phyloP scores from a whole-genome alignment of 2,113 vertebrate species.

The Gadus macrocephalus region DNA sequence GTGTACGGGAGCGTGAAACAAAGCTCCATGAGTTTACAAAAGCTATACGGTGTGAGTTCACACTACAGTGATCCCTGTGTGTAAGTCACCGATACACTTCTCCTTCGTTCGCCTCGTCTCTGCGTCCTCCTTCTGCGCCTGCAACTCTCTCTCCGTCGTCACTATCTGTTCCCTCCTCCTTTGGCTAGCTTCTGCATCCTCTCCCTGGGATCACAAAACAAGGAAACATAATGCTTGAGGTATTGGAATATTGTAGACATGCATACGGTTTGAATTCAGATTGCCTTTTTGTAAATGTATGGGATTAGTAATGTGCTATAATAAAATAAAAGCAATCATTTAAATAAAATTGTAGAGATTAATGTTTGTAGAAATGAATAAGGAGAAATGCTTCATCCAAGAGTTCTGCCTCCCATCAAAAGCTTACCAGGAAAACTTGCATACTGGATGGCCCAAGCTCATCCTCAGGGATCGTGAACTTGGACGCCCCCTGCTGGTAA shows the following conservation, averaged over 20 bases:
- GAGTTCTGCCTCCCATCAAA: background rate
- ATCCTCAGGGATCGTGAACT: constrained; percentile 39
- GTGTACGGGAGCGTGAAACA: constrained; percentile 49
- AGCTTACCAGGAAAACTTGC: constrained; percentile 66
- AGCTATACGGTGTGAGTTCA: constrained; percentile 13
- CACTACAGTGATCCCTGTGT: constrained; percentile 5
- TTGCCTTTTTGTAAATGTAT: constrained; percentile 10
- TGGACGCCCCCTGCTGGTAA: constrained; percentile 50
- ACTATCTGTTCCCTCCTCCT: constrained; percentile 57
- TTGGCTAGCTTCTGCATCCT: constrained; percentile 46
- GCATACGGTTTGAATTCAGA: background rate
- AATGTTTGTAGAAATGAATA: no score
- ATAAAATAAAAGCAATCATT: no score
- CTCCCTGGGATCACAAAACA: constrained; percentile 57
- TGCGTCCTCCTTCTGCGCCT: constrained; percentile 56
- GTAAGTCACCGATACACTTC: constrained; percentile 61
- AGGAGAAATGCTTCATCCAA: no score
- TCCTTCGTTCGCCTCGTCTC: constrained; percentile 43
- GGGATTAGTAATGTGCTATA: no score
- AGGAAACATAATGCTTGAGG: background rate
- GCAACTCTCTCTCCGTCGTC: constrained; percentile 49
- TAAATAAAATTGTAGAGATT: no score
- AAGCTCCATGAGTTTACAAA: constrained; percentile 42
- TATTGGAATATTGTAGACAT: constrained; percentile 3
- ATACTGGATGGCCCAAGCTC: constrained; percentile 71